Evolutionary conservation across 2,888 invertebrate species (phyloP).

Genomic region (Euclidia mi): DNA sequence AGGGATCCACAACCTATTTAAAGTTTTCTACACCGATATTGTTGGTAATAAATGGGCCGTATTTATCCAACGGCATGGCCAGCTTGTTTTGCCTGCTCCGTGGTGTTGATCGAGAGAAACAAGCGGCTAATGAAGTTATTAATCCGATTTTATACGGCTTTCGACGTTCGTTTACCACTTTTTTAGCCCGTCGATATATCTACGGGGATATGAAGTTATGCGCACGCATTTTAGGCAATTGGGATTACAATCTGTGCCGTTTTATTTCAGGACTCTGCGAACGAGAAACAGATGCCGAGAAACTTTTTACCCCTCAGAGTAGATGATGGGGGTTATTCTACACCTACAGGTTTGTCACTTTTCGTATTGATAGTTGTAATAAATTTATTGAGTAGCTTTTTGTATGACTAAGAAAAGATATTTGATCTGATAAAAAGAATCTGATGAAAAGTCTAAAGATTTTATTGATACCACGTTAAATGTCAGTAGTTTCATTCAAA

Average conservation of each 20-base stretch:
- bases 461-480: no score
- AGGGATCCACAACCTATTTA: no score
- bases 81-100: no score
- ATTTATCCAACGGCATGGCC: no score
- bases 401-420: no score
- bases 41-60: no score
- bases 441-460: no score
- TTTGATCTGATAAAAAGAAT: no score
- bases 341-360: slow-evolving; percentile 75
- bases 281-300: slow-evolving; percentile 60
- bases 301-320: slow-evolving; percentile 58
- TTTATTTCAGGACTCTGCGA: slow-evolving; percentile 71
- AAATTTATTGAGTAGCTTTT: no score
- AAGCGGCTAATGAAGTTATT: slow-evolving; percentile 90
- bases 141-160: slow-evolving; percentile 87
- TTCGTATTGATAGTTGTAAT: no score
- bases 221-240: slow-evolving; percentile 31
- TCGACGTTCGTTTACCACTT: slow-evolving; percentile 75
- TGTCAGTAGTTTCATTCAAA: no score
- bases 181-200: slow-evolving; percentile 61
- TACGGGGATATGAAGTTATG: slow-evolving; percentile 64
- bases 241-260: slow-evolving; percentile 30
- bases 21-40: no score
- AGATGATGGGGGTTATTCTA: slow-evolving; percentile 71
- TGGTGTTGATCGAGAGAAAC: slow-evolving; percentile 87